Evolutionary conservation across 2,797 vertebrate genomes (phyloP).

Genomic region (Chromobotia macracanthus): DNA sequence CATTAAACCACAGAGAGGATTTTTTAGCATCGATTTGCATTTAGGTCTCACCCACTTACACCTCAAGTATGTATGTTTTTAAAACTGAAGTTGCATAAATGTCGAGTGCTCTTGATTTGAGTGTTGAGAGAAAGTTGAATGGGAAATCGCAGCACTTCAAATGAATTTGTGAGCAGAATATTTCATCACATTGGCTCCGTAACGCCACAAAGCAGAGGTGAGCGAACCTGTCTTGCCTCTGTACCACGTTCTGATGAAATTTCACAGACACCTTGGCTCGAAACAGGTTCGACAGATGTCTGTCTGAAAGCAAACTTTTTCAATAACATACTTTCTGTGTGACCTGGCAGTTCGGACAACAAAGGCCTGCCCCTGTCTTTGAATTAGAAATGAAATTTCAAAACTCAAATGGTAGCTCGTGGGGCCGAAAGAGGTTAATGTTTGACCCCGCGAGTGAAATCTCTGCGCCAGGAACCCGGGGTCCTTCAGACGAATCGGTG

Average conservation of each 20-base stretch:
- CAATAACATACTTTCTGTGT: slow-evolving; percentile 6
- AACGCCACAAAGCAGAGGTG: not conserved
- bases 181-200: slow-evolving; percentile 2
- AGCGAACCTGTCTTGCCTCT: not conserved
- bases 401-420: not conserved
- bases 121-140: slow-evolving; percentile 24
- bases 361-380: not conserved
- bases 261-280: not conserved
- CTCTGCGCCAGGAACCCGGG: not conserved
- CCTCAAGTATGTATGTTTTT: slow-evolving; percentile 24
- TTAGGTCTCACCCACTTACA: not conserved
- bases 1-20: not conserved
- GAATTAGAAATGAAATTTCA: slow-evolving; percentile 19
- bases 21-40: not conserved
- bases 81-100: slow-evolving; percentile 5
- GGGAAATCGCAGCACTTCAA: slow-evolving; percentile 13
- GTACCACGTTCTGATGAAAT: slow-evolving; percentile 30
- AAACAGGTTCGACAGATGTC: slow-evolving; percentile 27
- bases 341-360: not conserved
- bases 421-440: not conserved
- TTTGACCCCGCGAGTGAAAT: not conserved
- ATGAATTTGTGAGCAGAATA: not conserved
- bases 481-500: slow-evolving; percentile 6
- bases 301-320: not conserved
- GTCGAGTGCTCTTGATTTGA: slow-evolving; percentile 22